Evolutionary conservation across 2,888 invertebrate species (phyloP), one percentile per base, ranked within the genome.

Genomic region (Leptinotarsa rubiginosa): DNA sequence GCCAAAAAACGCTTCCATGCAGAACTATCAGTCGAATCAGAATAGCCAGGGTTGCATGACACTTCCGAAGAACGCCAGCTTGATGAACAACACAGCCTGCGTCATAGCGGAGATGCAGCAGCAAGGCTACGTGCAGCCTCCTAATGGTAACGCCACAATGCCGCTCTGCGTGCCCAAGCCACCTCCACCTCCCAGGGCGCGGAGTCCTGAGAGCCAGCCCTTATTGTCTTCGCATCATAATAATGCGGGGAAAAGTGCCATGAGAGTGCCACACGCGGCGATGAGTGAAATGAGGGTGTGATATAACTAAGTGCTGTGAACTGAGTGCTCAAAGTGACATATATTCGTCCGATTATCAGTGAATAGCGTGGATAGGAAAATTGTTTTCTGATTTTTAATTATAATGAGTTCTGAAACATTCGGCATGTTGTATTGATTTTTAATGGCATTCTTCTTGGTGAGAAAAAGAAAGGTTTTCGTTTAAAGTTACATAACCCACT

Each of bases 211-310:
- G 82, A 90, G 89, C 72, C 91, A 91, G 81, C 90, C 91, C 5
- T 86, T 91, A 73, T 86, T 91, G 68, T 85, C 87, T 47, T 83
- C 89, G 88, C 85, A 85, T 70, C 84, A 89, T 87, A 86, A 86
- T 73, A 81, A 77, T 52, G 87, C 87, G 73, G 83, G 85, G 47
- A 88, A 88, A 74, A 90, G 91, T 75, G 89, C 89, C 75, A 90
- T 92, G 84, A 90, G 90, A 86, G 92, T 94, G 87, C 94, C 94
- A 69, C 94, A 95, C 87, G 95, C 95, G 80, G 94, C 95, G 77
- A 95, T 95, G 89, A 95, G 94, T 87, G 96, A 96, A 89, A 96
- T 96, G 95, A 91, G 95, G 88, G 96, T 96, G 92, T 96, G 95
- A 96, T 94, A 85, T 70, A 75, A 74, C 73, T 69, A 73, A 76